phyloP scores from a whole-genome alignment of 2,888 invertebrate species.

The Watsonalla cultraria region DNA sequence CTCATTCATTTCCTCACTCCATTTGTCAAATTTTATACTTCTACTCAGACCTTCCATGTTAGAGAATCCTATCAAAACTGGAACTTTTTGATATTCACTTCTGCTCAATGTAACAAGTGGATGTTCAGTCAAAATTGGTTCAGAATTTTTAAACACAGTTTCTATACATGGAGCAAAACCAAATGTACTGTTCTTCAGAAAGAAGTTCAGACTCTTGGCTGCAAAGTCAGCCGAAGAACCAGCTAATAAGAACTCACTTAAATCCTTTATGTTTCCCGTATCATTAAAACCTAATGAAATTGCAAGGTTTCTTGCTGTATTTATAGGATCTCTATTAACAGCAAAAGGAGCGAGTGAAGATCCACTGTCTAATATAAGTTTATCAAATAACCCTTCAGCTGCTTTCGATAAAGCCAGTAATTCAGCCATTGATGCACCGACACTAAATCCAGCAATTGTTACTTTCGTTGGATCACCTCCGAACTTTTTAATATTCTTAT shows the following conservation, averaged over 20 bases:
- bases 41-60: slow-evolving; percentile 70
- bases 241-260: slow-evolving; percentile 59
- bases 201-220: slow-evolving; percentile 54
- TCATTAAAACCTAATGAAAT: slow-evolving; percentile 55
- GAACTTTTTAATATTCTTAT: slow-evolving; percentile 85
- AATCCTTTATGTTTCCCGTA: slow-evolving; percentile 48
- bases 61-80: slow-evolving; percentile 55
- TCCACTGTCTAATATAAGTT: slow-evolving; percentile 64
- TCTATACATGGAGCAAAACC: slow-evolving; percentile 68
- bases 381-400: slow-evolving; percentile 53
- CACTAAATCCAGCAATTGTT: slow-evolving; percentile 90
- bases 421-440: slow-evolving; percentile 81
- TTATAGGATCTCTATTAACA: slow-evolving; percentile 56
- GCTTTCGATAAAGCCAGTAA: slow-evolving; percentile 50
- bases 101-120: slow-evolving; percentile 51
- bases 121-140: slow-evolving; percentile 57
- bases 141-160: slow-evolving; percentile 37
- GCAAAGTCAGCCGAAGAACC: slow-evolving; percentile 37
- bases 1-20: slow-evolving; percentile 61
- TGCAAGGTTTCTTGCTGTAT: slow-evolving; percentile 60
- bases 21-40: slow-evolving; percentile 46
- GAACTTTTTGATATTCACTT: slow-evolving; percentile 42
- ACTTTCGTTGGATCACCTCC: slow-evolving; percentile 89
- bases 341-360: slow-evolving; percentile 61
- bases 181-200: slow-evolving; percentile 61